Conservation (phyloP, 2,797 vertebrate species). For the Cirrhinus mrigala region DNA sequence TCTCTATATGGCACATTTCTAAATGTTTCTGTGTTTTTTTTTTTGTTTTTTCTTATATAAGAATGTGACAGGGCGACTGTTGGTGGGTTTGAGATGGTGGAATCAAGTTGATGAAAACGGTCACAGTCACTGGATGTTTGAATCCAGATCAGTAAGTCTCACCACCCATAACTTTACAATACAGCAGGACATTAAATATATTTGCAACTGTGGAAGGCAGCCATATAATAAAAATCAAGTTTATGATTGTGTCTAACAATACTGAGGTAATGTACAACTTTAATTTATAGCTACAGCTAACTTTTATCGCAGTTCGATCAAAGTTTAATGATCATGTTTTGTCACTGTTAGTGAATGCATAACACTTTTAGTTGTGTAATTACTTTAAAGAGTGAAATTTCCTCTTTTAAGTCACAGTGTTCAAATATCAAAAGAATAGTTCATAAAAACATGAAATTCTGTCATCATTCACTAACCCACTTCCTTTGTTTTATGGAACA, state of each 20-base stretch:
- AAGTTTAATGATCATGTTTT: slow-evolving; percentile 24
- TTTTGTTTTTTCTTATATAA: slow-evolving; percentile 54
- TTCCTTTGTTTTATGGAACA: not conserved
- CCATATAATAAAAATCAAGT: slow-evolving; percentile 2
- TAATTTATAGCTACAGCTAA: not conserved
- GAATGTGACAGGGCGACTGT: slow-evolving; percentile 92
- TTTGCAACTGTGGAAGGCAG: not conserved
- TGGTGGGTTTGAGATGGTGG: slow-evolving; percentile 98
- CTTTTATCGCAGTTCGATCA: slow-evolving; percentile 16
- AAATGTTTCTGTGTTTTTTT: not conserved
- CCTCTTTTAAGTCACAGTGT: not conserved
- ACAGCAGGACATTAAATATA: not conserved
- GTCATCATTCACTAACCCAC: not conserved
- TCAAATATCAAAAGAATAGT: not conserved
- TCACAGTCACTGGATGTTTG: slow-evolving; percentile 92
- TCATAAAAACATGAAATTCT: not conserved
- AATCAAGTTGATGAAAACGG: slow-evolving; percentile 94
- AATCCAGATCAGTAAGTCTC: slow-evolving; percentile 85
- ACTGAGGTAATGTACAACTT: slow-evolving; percentile 34
- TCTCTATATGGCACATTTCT: slow-evolving; percentile 11
- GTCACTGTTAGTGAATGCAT: not conserved
- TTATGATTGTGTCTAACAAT: slow-evolving; percentile 6
- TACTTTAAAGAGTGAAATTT: not conserved
- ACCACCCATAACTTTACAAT: not conserved
- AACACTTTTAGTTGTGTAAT: not conserved